Conservation (phyloP, 1,140 invertebrate species). For the Metopolophium dirhodum region DNA sequence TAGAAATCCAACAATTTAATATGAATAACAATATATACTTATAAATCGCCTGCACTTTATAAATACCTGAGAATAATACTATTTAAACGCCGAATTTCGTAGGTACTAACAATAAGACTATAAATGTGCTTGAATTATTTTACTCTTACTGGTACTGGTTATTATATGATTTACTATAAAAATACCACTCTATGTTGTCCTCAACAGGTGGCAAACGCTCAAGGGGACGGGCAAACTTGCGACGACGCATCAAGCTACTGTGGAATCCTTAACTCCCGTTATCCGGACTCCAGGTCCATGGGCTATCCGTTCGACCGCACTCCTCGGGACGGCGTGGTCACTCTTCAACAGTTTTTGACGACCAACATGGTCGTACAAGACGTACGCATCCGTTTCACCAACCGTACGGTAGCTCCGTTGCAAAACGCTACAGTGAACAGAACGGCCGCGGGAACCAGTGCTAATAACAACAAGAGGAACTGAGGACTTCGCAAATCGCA, state of each 20-base stretch:
- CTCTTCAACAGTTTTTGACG: slow-evolving; percentile 53
- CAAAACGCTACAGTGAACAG: background rate
- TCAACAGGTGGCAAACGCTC: slow-evolving; percentile 6
- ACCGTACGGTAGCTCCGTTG: slow-evolving; percentile 24
- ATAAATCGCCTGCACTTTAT: no score
- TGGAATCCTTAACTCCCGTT: slow-evolving; percentile 75
- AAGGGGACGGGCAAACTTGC: background rate
- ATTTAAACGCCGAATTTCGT: no score
- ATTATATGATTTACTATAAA: background rate
- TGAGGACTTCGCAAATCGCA: background rate
- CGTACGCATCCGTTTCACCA: slow-evolving; percentile 31
- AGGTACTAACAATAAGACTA: no score
- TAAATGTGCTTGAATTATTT: no score
- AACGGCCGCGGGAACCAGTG: background rate
- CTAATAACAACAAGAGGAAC: background rate
- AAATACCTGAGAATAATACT: no score
- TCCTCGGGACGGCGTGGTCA: background rate
- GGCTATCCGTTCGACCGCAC: slow-evolving; percentile 78
- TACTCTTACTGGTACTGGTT: background rate
- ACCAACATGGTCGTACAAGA: slow-evolving; percentile 51
- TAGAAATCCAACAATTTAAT: no score
- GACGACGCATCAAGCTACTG: slow-evolving; percentile 74
- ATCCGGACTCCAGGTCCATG: slow-evolving; percentile 77
- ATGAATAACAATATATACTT: no score
- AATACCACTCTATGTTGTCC: background rate